Base-by-base conservation (phyloP, 2,113 vertebrate genomes). In the Scortum barcoo region DNA sequence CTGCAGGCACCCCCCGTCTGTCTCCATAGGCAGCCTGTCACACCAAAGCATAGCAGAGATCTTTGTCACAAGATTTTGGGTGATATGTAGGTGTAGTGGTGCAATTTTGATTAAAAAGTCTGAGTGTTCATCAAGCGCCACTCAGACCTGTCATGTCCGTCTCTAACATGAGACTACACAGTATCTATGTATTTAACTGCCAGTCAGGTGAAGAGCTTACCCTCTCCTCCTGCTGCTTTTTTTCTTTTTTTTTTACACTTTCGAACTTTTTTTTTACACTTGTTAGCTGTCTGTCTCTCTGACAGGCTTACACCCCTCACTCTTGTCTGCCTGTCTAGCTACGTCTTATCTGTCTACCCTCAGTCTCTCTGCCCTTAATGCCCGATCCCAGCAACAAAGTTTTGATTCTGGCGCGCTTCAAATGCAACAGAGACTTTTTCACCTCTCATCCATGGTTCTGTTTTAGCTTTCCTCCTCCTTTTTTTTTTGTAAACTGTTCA, bases 1-100 rank as follows among this genome's bases (percentile, higher is more conserved):
- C 93, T 88, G 85, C 82, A 90, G 93, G 78, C 54, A n/a, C n/a
- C n/a, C n/a, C 40, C 6, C 17, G 0, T 22, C 14, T 26, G 22
- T 14, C 71, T 42, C 19, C 46, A 11, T 17, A 50, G 38, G 44
- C 12, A 0, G n/a, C 20, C 68, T 68, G 5, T 42, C 17, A 22
- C 72, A 72, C 60, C 61, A 53, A 72, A 30, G 40, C 38, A 48
- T 26, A 83, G 30, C 54, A 53, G n/a, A 69, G 33, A 28, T 73
- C 42, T 53, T 50, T 50, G 62, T 78, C 38, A 44, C 60, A 63
- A 36, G 4, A 78, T 57, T 70, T 54, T 66, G 57, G 74, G 28
- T 33, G 8, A 30, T 38, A 48, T 44, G 44, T 69, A 22, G 42
- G 70, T 56, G 24, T 42, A 61, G 2, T 26, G 8, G 7, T 28